phyloP scores from a whole-genome alignment of 2,888 invertebrate species.

The Acanthoscelides obtectus region DNA sequence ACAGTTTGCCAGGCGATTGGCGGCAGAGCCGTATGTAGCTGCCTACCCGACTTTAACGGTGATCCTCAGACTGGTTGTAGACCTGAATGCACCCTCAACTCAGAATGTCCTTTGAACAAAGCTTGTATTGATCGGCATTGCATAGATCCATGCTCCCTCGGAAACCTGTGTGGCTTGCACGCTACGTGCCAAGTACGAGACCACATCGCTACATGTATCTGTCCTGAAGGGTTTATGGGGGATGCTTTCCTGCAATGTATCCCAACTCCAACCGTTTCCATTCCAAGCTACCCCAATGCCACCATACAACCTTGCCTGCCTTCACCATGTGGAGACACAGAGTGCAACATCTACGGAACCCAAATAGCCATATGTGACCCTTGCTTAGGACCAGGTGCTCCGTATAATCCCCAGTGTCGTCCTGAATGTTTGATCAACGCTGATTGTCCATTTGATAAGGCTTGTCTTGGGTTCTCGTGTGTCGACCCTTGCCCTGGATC shows the following conservation, averaged over 20 bases:
- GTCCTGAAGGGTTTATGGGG: conserved; percentile 72
- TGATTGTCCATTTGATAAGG: conserved; percentile 73
- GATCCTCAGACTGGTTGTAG: conserved; percentile 73
- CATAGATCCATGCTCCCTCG: conserved; percentile 62
- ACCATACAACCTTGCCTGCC: conserved; percentile 68
- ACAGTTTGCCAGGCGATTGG: conserved; percentile 70
- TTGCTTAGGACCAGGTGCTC: conserved; percentile 65
- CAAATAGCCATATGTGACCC: conserved; percentile 75
- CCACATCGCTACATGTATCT: conserved; percentile 79
- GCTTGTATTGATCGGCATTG: conserved; percentile 75
- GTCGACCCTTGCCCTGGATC: conserved; percentile 75
- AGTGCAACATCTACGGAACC: conserved; percentile 67
- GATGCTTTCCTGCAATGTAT: conserved; percentile 76
- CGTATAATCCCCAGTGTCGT: conserved; percentile 68
- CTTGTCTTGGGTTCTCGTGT: conserved; percentile 71
- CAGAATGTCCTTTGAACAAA: conserved; percentile 70
- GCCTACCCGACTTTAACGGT: conserved; percentile 70
- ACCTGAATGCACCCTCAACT: conserved; percentile 78
- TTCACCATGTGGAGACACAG: conserved; percentile 68
- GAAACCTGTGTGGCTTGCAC: conserved; percentile 72
- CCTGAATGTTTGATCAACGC: conserved; percentile 79
- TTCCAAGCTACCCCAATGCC: conserved; percentile 41
- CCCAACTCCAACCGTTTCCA: conserved; percentile 41
- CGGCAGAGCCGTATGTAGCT: conserved; percentile 71
- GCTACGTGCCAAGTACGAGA: conserved; percentile 75